phyloP scores from a whole-genome alignment of 2,113 vertebrate species.

The Cacatua alba region DNA sequence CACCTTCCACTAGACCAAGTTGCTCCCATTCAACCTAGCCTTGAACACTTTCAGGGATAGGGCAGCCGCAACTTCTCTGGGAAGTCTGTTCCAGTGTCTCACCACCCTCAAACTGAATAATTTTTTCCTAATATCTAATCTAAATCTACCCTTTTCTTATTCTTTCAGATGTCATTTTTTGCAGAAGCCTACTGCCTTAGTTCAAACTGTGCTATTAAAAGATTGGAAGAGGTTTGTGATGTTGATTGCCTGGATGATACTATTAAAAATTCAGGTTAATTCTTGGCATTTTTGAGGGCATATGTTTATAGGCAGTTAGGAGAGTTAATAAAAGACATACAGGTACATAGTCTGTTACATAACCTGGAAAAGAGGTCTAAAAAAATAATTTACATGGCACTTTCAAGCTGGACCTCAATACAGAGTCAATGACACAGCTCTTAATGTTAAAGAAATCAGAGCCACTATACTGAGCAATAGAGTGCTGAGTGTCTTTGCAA shows the following conservation, averaged over 20 bases:
- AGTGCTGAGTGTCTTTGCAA: not conserved
- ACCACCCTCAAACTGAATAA: not conserved
- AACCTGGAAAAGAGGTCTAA: not conserved
- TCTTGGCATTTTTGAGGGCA: not conserved
- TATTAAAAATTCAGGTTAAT: not conserved
- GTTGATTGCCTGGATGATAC: not conserved
- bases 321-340: not conserved
- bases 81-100: not conserved
- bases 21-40: not conserved
- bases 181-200: not conserved
- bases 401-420: not conserved
- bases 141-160: not conserved
- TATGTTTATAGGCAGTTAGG: not conserved
- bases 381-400: not conserved
- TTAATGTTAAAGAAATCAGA: not conserved
- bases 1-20: not conserved
- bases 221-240: not conserved
- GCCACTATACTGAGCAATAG: not conserved
- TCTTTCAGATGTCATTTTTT: not conserved
- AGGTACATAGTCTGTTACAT: not conserved
- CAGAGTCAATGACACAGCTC: not conserved
- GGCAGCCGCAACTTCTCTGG: not conserved
- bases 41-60: not conserved
- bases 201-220: not conserved
- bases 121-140: not conserved